Evolutionary conservation across 2,113 vertebrate genomes (phyloP).

Genomic region (Fukomys damarensis): DNA sequence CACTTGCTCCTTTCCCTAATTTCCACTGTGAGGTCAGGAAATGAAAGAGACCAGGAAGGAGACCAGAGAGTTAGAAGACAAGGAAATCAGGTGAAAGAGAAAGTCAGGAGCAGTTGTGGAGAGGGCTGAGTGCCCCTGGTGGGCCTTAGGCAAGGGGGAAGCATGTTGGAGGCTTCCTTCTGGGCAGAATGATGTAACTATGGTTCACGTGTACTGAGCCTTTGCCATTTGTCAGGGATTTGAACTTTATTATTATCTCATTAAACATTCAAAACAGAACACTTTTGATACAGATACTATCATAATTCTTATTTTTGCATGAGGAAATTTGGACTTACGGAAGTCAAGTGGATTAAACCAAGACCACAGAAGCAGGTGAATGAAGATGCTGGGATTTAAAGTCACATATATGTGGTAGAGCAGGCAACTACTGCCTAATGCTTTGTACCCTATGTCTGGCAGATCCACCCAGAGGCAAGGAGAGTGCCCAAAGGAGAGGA

Average conservation of each 20-base stretch:
- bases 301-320: slow-evolving; percentile 10
- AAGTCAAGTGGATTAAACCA: not conserved
- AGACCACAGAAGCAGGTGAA: not conserved
- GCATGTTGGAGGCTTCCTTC: not conserved
- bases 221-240: not conserved
- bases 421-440: not conserved
- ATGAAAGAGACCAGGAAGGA: not conserved
- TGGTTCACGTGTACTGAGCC: not conserved
- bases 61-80: not conserved
- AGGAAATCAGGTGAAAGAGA: not conserved
- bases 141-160: not conserved
- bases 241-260: not conserved
- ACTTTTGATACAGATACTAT: not conserved
- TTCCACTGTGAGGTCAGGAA: not conserved
- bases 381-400: not conserved
- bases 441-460: not conserved
- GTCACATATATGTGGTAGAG: not conserved
- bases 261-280: slow-evolving; percentile 13
- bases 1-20: not conserved
- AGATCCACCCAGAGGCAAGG: not conserved
- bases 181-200: not conserved
- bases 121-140: not conserved
- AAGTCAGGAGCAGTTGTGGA: not conserved
- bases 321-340: slow-evolving; percentile 35
- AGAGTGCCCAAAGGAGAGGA: not conserved